These are phyloP conservation scores for Caenorhabditis sulstoni DNA, from an alignment of 2,888 invertebrate genomes.

Conservation along the genomic window DNA sequence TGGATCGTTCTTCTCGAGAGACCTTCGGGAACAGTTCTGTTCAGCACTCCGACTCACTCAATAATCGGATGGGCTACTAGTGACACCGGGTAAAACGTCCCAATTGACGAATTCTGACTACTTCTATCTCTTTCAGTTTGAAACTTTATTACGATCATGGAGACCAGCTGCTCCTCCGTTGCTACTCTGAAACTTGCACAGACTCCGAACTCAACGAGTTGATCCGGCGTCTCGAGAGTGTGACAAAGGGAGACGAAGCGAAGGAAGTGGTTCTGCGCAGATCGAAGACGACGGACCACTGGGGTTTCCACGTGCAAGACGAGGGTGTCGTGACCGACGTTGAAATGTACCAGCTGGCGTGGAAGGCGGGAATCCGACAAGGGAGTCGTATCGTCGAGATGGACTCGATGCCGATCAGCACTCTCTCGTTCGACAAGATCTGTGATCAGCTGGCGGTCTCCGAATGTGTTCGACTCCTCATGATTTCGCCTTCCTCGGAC, in stretches of 20 bases:
- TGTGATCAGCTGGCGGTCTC: conserved; percentile 72
- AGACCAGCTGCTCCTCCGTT: conserved; percentile 88
- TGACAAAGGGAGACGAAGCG: conserved; percentile 86
- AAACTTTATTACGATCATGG: conserved; percentile 91
- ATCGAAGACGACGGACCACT: conserved; percentile 70
- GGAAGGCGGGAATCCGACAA: conserved; percentile 89
- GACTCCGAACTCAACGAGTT: conserved; percentile 86
- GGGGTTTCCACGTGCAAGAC: conserved; percentile 78
- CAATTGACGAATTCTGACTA: too few relatives aligned
- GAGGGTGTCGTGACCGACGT: conserved; percentile 92
- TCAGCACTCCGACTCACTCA: conserved; percentile 89
- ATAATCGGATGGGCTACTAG: conserved; percentile 86
- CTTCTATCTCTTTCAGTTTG: conserved; percentile 56
- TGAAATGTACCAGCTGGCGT: conserved; percentile 85
- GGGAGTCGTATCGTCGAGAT: conserved; percentile 91
- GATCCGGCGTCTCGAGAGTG: conserved; percentile 88
- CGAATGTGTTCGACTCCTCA: conserved; percentile 70
- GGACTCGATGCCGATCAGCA: conserved; percentile 72
- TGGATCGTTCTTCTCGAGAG: conserved; percentile 91
- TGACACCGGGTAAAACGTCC: conserved; percentile 70
- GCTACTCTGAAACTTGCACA: conserved; percentile 84
- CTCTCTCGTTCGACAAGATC: conserved; percentile 75
- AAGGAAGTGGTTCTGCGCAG: conserved; percentile 81
- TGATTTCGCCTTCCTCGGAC: conserved; percentile 76
- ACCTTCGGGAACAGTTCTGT: conserved; percentile 88